Conservation (phyloP, 2,797 vertebrate genomes). For the Cossypha heuglini region DNA sequence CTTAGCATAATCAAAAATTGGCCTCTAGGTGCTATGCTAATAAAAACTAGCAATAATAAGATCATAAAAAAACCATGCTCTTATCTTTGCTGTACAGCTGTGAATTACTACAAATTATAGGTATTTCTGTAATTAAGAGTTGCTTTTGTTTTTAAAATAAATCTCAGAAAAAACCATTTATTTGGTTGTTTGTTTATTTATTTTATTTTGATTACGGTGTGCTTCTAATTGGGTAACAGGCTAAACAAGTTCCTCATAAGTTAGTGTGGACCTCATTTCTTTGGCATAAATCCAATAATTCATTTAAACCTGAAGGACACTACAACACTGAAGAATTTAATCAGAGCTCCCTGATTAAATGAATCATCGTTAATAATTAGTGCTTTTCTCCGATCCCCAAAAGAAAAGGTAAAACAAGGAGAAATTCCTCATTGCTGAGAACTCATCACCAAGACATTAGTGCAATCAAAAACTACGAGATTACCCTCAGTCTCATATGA, state of each 20-base stretch:
- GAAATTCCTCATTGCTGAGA: neutral
- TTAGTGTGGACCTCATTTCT: neutral
- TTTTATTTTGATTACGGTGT: neutral
- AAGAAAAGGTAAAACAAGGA: neutral
- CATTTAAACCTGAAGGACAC: neutral
- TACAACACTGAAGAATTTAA: neutral
- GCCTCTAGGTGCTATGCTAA: neutral
- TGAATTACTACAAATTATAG: neutral
- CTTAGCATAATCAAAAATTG: neutral
- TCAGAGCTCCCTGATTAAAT: neutral
- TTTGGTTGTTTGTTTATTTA: neutral
- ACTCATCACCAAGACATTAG: neutral
- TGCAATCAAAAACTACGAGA: neutral
- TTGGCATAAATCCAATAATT: neutral
- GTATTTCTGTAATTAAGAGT: neutral
- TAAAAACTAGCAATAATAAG: neutral
- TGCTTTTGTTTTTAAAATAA: neutral
- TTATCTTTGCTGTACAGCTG: neutral
- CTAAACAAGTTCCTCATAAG: neutral
- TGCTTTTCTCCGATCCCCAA: neutral
- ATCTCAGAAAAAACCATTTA: neutral
- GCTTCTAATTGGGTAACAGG: neutral
- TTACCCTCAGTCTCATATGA: neutral
- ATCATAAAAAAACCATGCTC: neutral
- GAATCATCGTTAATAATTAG: neutral